phyloP scores from a whole-genome alignment of 2,113 vertebrate genomes.

The Odocoileus hemionus region DNA sequence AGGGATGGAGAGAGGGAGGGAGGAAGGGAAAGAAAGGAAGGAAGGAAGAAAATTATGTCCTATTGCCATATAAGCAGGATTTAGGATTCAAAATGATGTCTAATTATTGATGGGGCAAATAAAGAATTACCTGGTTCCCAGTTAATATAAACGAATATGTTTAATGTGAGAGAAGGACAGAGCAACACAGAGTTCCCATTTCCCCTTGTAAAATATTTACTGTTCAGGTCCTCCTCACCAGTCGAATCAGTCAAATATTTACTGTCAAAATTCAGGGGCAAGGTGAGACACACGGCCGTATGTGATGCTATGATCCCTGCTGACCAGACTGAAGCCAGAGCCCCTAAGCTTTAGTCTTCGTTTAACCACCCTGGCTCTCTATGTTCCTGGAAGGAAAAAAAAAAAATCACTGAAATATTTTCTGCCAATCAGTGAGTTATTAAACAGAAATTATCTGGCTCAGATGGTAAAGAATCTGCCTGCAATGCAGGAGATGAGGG shows the following conservation, averaged over 20 bases:
- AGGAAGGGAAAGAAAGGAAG: not conserved
- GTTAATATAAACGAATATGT: conserved; percentile 49
- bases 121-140: conserved; percentile 13
- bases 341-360: not conserved
- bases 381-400: not conserved
- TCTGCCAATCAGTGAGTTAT: not conserved
- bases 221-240: conserved; percentile 11
- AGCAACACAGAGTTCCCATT: conserved; percentile 22
- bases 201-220: conserved; percentile 61
- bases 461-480: not conserved
- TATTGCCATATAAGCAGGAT: conserved; percentile 24
- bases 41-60: not conserved
- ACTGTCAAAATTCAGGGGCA: conserved; percentile 27
- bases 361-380: not conserved
- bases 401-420: not conserved
- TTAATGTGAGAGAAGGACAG: conserved; percentile 39
- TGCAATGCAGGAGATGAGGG: not conserved
- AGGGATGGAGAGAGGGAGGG: too few relatives aligned
- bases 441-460: not conserved
- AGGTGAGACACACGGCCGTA: not conserved
- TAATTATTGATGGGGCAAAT: conserved; percentile 37
- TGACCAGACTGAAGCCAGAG: not conserved
- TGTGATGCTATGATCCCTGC: not conserved
- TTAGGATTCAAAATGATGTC: conserved; percentile 26
- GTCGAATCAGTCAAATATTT: conserved; percentile 57